Conservation (phyloP, 2,888 invertebrate species). For the Cerastis leucographa region DNA sequence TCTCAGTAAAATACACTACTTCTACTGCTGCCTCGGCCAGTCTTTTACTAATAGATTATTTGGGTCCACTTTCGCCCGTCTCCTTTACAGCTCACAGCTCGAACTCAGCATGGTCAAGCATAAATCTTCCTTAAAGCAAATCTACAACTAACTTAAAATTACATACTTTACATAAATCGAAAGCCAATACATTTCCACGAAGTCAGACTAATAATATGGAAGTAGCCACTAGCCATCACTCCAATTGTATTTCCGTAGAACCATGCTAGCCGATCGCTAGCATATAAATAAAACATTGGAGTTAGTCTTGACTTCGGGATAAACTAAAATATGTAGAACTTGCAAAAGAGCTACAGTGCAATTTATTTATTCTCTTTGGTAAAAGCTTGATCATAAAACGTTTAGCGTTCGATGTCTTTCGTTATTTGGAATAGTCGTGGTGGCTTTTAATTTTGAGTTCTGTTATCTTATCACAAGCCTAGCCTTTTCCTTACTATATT, state of each 20-base stretch:
- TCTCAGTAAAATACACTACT: too few relatives aligned
- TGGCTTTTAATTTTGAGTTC: too few relatives aligned
- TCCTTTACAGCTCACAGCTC: background rate
- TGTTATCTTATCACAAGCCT: too few relatives aligned
- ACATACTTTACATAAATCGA: background rate
- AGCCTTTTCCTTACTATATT: too few relatives aligned
- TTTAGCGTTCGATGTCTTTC: constrained; percentile 1
- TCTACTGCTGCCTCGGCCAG: too few relatives aligned
- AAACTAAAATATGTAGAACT: constrained; percentile 16
- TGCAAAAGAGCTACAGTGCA: constrained; percentile 24
- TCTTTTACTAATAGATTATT: too few relatives aligned
- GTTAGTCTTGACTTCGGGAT: constrained; percentile 6
- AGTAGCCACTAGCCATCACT: constrained; percentile 23
- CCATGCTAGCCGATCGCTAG: constrained; percentile 1
- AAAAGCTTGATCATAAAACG: constrained; percentile 17
- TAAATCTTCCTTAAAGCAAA: background rate
- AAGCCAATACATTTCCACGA: constrained; percentile 12
- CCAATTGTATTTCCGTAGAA: constrained; percentile 23
- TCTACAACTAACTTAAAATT: background rate
- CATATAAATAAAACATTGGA: constrained; percentile 43
- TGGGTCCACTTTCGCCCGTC: too few relatives aligned
- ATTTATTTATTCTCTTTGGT: constrained; percentile 40
- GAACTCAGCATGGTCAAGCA: background rate
- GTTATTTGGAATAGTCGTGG: background rate
- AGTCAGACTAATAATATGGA: constrained; percentile 21